Percentiles rank a stretch among this genome's conserved stretches.
Evolutionary conservation across 2,113 vertebrate species (phyloP).

Genomic region (Mesocricetus auratus): DNA sequence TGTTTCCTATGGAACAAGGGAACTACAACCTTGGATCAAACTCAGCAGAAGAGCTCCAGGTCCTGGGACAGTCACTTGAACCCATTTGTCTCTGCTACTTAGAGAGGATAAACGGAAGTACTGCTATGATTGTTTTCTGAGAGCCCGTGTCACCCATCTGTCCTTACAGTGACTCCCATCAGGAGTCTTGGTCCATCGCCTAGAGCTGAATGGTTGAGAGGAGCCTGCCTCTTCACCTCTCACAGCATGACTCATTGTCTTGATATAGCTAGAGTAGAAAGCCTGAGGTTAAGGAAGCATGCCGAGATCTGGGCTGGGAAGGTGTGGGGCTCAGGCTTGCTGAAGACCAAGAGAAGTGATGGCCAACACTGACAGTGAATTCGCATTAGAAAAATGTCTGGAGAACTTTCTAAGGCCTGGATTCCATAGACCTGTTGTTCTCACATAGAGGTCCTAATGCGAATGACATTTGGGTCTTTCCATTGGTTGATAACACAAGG

Average conservation of each 20-base stretch:
- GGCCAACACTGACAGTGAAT: background rate
- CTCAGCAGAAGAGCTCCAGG: background rate
- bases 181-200: rapidly evolving
- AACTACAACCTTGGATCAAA: background rate
- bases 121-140: background rate
- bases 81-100: background rate
- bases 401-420: background rate
- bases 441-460: background rate
- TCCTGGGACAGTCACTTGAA: too few relatives aligned
- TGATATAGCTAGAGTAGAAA: background rate
- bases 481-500: background rate
- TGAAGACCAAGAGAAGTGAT: background rate
- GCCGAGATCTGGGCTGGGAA: background rate
- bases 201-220: background rate
- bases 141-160: background rate
- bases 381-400: background rate
- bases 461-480: background rate
- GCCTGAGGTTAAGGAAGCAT: rapidly evolving
- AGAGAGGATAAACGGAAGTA: background rate
- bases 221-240: background rate
- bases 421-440: background rate
- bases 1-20: background rate
- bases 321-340: background rate
- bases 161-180: too few relatives aligned
- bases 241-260: background rate